Evolutionary conservation across 2,113 vertebrate species (phyloP).

Genomic region (Tenebrosternarchus preto): DNA sequence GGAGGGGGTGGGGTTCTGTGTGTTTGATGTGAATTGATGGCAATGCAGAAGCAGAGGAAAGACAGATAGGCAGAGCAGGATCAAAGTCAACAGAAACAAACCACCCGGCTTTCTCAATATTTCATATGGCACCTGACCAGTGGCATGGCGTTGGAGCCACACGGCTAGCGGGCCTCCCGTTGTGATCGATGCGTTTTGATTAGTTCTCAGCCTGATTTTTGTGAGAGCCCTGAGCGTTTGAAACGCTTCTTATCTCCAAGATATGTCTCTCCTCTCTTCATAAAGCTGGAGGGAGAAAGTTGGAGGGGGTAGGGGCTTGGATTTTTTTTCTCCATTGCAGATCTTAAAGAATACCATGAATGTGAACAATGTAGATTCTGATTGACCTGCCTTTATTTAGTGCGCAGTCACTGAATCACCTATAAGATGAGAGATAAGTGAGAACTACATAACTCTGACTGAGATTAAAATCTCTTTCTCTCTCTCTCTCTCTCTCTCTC

Average conservation of each 20-base stretch:
- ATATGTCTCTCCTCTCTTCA: slow-evolving; percentile 41
- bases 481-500: background rate
- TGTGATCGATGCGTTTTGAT: slow-evolving; percentile 64
- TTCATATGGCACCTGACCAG: slow-evolving; percentile 59
- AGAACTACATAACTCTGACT: slow-evolving; percentile 15
- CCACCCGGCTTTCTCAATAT: slow-evolving; percentile 66
- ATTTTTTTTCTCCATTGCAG: slow-evolving; percentile 31
- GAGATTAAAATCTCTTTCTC: background rate
- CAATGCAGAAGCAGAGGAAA: slow-evolving; percentile 55
- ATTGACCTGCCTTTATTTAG: slow-evolving; percentile 41
- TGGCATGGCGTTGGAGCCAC: slow-evolving; percentile 60
- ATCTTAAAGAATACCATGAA: slow-evolving; percentile 61
- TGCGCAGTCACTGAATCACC: slow-evolving; percentile 8
- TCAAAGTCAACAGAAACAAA: slow-evolving; percentile 75
- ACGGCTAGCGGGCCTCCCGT: slow-evolving; percentile 54
- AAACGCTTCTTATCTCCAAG: slow-evolving; percentile 55
- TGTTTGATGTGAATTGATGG: slow-evolving; percentile 66
- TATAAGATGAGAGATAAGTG: background rate
- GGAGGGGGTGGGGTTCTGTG: slow-evolving; percentile 49
- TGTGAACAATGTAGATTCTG: slow-evolving; percentile 35
- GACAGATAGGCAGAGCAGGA: slow-evolving; percentile 59
- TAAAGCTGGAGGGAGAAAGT: slow-evolving; percentile 25
- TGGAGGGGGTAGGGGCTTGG: background rate
- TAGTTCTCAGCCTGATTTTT: slow-evolving; percentile 48
- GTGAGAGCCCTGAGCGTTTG: slow-evolving; percentile 49